These are phyloP conservation scores for Anticlea derivata DNA, from an alignment of 2,888 invertebrate genomes.

Conservation along the genomic window DNA sequence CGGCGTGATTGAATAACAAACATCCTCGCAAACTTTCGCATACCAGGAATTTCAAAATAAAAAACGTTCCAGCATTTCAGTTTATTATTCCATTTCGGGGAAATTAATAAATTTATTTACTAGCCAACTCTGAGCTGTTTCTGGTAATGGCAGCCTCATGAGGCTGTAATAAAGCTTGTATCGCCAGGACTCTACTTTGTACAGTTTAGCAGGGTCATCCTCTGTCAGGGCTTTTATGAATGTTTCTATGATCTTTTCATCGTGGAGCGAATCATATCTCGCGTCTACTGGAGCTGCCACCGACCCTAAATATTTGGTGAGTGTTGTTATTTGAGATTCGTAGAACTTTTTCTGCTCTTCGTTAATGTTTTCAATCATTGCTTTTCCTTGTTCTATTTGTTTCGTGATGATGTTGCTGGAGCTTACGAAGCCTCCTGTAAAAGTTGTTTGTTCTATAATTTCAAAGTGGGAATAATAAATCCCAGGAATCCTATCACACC, in stretches of 20 bases:
- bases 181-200: slow-evolving; percentile 88
- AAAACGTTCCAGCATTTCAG: background rate
- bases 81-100: slow-evolving; percentile 67
- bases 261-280: slow-evolving; percentile 74
- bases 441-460: too few relatives aligned
- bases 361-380: slow-evolving; percentile 86
- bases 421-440: slow-evolving; percentile 87
- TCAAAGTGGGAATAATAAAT: too few relatives aligned
- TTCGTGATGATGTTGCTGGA: slow-evolving; percentile 87
- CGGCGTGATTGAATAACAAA: too few relatives aligned
- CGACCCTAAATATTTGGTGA: slow-evolving; percentile 83
- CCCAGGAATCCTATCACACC: too few relatives aligned
- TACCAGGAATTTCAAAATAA: too few relatives aligned
- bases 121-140: slow-evolving; percentile 82
- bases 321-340: slow-evolving; percentile 86
- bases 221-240: slow-evolving; percentile 86
- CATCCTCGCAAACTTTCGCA: too few relatives aligned
- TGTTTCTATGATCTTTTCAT: slow-evolving; percentile 83
- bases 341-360: slow-evolving; percentile 86
- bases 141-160: slow-evolving; percentile 84
- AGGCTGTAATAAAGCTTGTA: slow-evolving; percentile 86
- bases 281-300: slow-evolving; percentile 64
- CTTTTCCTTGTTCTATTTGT: slow-evolving; percentile 84
- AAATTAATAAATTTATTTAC: slow-evolving; percentile 86
- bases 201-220: slow-evolving; percentile 83